A percentile compares a stretch with the other conserved stretches of the same genome.
Evolutionary conservation across 2,113 vertebrate genomes (phyloP).

Genomic region (Rhizomys pruinosus): DNA sequence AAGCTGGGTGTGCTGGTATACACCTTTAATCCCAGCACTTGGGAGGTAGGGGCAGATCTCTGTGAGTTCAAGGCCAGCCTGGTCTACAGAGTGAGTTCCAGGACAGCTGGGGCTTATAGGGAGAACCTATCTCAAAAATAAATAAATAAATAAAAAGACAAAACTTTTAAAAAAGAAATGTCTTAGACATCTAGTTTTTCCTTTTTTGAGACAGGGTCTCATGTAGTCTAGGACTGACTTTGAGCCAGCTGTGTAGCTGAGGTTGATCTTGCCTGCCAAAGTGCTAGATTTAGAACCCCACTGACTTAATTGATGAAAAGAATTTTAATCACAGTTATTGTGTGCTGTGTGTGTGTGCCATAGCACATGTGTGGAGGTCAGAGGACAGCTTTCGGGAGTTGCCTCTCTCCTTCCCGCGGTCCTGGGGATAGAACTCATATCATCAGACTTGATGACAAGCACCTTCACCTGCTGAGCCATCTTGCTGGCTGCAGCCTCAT

Average conservation of each 20-base stretch:
- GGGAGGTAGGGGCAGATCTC: too few species aligned
- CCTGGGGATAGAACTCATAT: not conserved
- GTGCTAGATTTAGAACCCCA: not conserved
- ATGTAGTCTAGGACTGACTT: not conserved
- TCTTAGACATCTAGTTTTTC: constrained; percentile 24
- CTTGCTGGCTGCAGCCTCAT: not conserved
- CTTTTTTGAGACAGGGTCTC: not conserved
- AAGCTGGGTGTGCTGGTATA: too few species aligned
- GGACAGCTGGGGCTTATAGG: too few species aligned
- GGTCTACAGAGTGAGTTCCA: too few species aligned
- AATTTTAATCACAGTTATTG: not conserved
- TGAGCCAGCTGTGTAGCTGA: not conserved
- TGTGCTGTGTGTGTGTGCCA: not conserved
- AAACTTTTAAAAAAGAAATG: too few species aligned
- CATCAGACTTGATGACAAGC: not conserved
- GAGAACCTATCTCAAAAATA: too few species aligned
- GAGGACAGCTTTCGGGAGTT: not conserved
- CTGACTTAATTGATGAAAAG: not conserved
- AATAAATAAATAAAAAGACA: not conserved
- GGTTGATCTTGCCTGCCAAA: not conserved
- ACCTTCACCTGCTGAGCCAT: not conserved
- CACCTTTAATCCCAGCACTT: too few species aligned
- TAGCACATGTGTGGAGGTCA: not conserved
- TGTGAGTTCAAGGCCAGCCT: too few species aligned
- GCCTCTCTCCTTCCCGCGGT: not conserved